These are phyloP conservation scores for Nothoprocta pentlandii DNA, from an alignment of 2,113 vertebrate species.

Conservation along the genomic window DNA sequence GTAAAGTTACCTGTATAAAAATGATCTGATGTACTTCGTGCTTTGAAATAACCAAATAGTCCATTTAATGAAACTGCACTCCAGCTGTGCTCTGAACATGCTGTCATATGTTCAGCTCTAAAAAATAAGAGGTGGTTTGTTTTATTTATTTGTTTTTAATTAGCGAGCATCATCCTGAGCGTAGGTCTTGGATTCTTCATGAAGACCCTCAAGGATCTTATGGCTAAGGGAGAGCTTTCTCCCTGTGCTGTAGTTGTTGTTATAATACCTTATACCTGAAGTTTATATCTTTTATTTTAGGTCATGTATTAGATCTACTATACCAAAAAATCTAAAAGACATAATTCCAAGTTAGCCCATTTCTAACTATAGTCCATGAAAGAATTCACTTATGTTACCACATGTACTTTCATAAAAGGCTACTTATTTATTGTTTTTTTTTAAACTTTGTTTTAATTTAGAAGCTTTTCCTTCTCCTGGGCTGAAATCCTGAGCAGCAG, in stretches of 20 bases:
- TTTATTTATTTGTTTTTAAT: too few relatives aligned
- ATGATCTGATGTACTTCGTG: accelerated
- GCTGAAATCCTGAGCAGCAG: background rate
- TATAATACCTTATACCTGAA: background rate
- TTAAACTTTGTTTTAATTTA: background rate
- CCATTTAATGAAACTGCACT: background rate
- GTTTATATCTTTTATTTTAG: background rate
- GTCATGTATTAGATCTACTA: too few relatives aligned
- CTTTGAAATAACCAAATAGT: background rate
- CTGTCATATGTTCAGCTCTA: background rate
- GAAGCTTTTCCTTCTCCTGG: background rate
- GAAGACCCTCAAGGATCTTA: background rate
- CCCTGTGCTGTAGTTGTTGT: accelerated
- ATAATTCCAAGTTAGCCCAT: background rate
- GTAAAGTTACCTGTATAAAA: background rate
- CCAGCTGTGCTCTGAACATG: background rate
- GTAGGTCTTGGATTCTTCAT: background rate
- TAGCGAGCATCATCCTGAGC: background rate
- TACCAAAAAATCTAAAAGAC: background rate
- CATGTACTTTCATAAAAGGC: background rate
- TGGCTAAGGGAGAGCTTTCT: background rate
- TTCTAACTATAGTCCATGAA: background rate
- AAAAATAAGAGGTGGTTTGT: background rate
- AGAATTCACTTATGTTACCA: background rate
- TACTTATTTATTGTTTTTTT: background rate